Conservation (phyloP, 2,888 invertebrate genomes). For the Cheilosia urbana region DNA sequence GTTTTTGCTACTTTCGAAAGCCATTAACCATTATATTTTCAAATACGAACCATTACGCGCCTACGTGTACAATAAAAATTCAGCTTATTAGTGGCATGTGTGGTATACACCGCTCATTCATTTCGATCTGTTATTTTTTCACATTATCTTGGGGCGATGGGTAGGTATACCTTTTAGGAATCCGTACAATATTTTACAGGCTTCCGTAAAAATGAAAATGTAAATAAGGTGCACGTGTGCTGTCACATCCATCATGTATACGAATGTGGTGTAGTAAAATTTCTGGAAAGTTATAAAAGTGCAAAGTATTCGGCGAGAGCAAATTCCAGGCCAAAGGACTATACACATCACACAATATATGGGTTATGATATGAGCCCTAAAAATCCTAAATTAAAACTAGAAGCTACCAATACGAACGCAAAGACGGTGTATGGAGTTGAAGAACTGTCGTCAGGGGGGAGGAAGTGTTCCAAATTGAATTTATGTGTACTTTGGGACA, state of each 20-base stretch:
- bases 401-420: background rate
- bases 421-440: background rate
- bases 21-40: conserved; percentile 46
- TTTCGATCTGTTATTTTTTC: background rate
- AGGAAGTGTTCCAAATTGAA: conserved; percentile 56
- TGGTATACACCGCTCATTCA: conserved; percentile 11
- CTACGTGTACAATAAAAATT: conserved; percentile 53
- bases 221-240: background rate
- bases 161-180: background rate
- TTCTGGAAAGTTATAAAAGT: conserved; percentile 3
- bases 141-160: no score
- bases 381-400: background rate
- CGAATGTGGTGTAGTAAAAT: background rate
- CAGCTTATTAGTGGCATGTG: conserved; percentile 23
- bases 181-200: conserved; percentile 9
- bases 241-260: background rate
- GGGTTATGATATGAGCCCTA: conserved; percentile 8
- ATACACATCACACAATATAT: background rate
- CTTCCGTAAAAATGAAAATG: conserved; percentile 19
- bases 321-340: no score
- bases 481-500: conserved; percentile 54
- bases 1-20: conserved; percentile 30
- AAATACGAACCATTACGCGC: conserved; percentile 47
- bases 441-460: background rate
- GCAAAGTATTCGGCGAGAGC: no score